phyloP scores from a whole-genome alignment of 2,888 invertebrate species.

The Operophtera brumata region DNA sequence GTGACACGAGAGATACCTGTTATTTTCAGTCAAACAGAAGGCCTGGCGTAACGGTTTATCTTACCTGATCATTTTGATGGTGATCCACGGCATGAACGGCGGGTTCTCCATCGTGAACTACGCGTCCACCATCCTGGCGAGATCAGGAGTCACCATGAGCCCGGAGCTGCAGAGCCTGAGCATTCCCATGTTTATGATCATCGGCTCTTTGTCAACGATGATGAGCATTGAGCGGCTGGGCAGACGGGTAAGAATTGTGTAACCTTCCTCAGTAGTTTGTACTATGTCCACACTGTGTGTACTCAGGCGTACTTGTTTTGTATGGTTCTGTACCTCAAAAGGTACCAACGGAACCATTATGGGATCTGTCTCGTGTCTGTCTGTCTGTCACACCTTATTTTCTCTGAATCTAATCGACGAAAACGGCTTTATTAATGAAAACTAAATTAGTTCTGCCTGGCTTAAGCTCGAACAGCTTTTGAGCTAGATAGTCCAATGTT shows the following conservation, averaged over 20 bases:
- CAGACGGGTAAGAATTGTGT: conserved; percentile 33
- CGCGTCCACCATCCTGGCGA: conserved; percentile 42
- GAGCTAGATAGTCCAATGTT: too few species aligned
- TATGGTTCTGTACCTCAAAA: too few species aligned
- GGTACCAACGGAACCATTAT: too few species aligned
- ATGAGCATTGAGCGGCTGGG: conserved; percentile 41
- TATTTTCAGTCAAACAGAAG: conserved; percentile 47
- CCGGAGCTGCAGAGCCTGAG: conserved; percentile 46
- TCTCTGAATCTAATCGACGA: too few species aligned
- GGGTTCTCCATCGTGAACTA: conserved; percentile 44
- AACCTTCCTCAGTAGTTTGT: not conserved
- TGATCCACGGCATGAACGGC: conserved; percentile 42
- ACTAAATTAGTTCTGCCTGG: too few species aligned
- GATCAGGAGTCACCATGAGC: conserved; percentile 40
- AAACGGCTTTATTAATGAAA: too few species aligned
- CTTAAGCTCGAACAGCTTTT: too few species aligned
- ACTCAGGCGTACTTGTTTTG: too few species aligned
- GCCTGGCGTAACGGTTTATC: conserved; percentile 48
- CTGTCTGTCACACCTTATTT: too few species aligned
- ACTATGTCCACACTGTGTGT: not conserved
- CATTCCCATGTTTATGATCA: conserved; percentile 46
- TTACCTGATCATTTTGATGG: conserved; percentile 34
- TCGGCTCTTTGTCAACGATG: conserved; percentile 42
- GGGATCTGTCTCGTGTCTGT: too few species aligned
- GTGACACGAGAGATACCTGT: not conserved